Percentiles rank a stretch among this genome's conserved stretches.
Conservation (phyloP, 1,140 invertebrate genomes). For the Nasonia giraulti region DNA sequence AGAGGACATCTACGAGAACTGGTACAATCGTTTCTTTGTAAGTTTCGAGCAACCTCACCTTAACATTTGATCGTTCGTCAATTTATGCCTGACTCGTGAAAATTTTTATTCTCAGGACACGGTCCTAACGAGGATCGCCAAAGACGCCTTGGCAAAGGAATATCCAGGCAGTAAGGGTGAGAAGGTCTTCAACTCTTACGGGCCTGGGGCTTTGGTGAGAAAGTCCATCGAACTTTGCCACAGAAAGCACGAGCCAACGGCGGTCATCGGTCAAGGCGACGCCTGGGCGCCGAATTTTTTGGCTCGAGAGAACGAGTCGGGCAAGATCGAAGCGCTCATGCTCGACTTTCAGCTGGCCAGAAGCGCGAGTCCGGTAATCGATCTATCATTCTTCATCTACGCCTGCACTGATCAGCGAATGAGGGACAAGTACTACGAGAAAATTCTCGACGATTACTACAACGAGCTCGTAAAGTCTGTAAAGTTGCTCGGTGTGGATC, state of each 20-base stretch:
- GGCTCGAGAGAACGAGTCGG: conserved; percentile 71
- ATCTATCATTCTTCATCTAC: conserved; percentile 79
- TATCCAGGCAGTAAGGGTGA: conserved; percentile 76
- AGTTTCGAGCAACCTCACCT: conserved; percentile 47
- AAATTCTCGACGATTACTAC: conserved; percentile 77
- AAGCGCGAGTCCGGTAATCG: conserved; percentile 76
- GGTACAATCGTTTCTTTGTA: conserved; percentile 79
- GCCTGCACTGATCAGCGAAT: conserved; percentile 77
- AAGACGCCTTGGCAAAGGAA: conserved; percentile 79
- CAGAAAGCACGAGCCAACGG: conserved; percentile 60
- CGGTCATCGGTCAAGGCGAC: conserved; percentile 82
- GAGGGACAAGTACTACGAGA: conserved; percentile 75
- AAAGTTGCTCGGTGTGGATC: conserved; percentile 76
- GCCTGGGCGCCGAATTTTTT: conserved; percentile 85
- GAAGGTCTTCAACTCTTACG: conserved; percentile 72
- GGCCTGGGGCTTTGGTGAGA: conserved; percentile 58
- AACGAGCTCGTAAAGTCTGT: conserved; percentile 75
- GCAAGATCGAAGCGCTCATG: conserved; percentile 73
- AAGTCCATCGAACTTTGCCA: conserved; percentile 60
- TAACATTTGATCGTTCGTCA: too few species aligned
- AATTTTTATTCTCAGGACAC: conserved; percentile 7
- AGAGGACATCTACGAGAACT: conserved; percentile 73
- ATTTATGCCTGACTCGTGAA: neutral
- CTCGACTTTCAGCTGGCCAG: conserved; percentile 83
- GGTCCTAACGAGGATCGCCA: conserved; percentile 61